These are phyloP conservation scores for human DNA, from an alignment of 2,113 vertebrate genomes.

Conservation along the genomic window GRCh38 chr5:83321501-83322000, in stretches of 20 bases:
- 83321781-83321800: not conserved
- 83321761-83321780: not conserved
- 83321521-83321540: not conserved
- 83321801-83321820: not conserved
- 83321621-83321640: not conserved
- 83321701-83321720: not conserved
- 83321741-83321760: not conserved
- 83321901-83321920: not conserved
- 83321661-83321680: not conserved
- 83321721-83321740: not conserved
- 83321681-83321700: not conserved
- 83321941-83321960: not conserved
- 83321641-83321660: not conserved
- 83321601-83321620: not conserved
- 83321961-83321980: not conserved
- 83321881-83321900: not conserved
- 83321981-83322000: slow-evolving; percentile 12
- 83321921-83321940: not conserved
- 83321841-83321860: not conserved
- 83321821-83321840: not conserved
- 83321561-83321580: not conserved
- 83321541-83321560: not conserved
- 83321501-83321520: not conserved
- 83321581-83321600: slow-evolving; percentile 6
- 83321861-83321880: not conserved